phyloP scores from a whole-genome alignment of 1,140 invertebrate genomes.

The Vanessa tameamea region DNA sequence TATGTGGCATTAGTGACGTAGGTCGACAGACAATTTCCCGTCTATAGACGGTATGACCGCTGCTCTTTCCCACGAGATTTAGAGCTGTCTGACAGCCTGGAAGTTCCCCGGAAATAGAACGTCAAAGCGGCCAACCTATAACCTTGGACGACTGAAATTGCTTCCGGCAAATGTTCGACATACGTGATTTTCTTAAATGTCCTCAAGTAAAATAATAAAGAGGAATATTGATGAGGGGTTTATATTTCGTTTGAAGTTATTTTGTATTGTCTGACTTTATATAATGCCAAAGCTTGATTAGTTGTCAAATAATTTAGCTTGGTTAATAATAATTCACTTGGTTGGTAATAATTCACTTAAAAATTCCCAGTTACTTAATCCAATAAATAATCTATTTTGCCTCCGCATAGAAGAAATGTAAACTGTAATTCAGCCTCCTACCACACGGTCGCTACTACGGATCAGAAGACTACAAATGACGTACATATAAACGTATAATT shows the following conservation, averaged over 20 bases:
- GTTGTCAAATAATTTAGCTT: too few species aligned
- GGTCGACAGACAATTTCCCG: conserved; percentile 73
- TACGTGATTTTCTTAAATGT: conserved; percentile 26
- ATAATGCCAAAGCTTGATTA: background rate
- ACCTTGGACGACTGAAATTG: conserved; percentile 54
- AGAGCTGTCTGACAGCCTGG: conserved; percentile 57
- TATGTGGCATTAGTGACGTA: conserved; percentile 53
- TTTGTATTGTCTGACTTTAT: background rate
- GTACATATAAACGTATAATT: too few species aligned
- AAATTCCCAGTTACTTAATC: too few species aligned
- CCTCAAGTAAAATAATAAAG: background rate
- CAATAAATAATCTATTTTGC: too few species aligned
- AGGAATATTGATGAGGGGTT: too few species aligned
- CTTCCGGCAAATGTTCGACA: conserved; percentile 52
- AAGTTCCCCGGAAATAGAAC: conserved; percentile 65
- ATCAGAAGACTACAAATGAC: too few species aligned
- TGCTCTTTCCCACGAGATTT: conserved; percentile 59
- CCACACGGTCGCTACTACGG: too few species aligned
- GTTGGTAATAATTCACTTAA: too few species aligned
- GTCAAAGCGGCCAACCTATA: conserved; percentile 61
- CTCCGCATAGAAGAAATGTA: too few species aligned
- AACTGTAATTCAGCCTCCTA: too few species aligned
- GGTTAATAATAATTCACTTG: too few species aligned
- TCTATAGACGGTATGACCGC: conserved; percentile 51
- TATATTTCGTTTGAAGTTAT: background rate